A percentile compares a stretch with the other conserved stretches of the same genome.
These are phyloP conservation scores for Heliconius hermathena DNA, from an alignment of 1,140 invertebrate genomes.

Conservation along the genomic window DNA sequence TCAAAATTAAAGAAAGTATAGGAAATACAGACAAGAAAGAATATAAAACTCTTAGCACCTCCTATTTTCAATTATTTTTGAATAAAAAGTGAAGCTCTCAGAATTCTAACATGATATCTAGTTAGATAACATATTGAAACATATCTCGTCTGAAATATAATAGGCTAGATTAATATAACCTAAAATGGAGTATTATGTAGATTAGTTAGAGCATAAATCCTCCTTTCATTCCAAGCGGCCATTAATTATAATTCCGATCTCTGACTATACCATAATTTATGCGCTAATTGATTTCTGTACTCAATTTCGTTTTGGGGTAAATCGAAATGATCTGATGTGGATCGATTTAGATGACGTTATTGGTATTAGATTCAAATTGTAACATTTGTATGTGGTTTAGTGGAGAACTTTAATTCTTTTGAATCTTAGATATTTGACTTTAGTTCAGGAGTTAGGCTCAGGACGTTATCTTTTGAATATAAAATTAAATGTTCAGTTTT, in stretches of 20 bases:
- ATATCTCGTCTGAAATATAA: not conserved
- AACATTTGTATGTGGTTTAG: no score
- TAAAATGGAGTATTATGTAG: conserved; percentile 25
- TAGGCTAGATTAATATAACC: conserved; percentile 27
- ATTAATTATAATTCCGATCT: conserved; percentile 29
- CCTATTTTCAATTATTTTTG: no score
- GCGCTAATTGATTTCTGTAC: conserved; percentile 21
- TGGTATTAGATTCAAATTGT: no score
- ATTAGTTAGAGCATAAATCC: conserved; percentile 27
- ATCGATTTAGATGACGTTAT: not conserved
- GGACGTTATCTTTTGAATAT: no score
- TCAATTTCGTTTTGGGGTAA: conserved; percentile 15
- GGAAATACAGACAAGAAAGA: no score
- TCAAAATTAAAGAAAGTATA: no score
- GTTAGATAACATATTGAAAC: not conserved
- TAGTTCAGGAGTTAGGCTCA: no score
- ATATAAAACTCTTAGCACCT: no score
- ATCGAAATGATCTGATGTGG: not conserved
- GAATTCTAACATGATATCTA: not conserved
- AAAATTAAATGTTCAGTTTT: no score
- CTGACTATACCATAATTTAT: conserved; percentile 24
- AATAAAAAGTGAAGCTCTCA: no score
- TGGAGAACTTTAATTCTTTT: no score
- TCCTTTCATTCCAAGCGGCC: conserved; percentile 24
- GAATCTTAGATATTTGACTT: no score